Evolutionary conservation across 1,140 invertebrate species (phyloP).

Genomic region (Brachionus paranguensis): DNA sequence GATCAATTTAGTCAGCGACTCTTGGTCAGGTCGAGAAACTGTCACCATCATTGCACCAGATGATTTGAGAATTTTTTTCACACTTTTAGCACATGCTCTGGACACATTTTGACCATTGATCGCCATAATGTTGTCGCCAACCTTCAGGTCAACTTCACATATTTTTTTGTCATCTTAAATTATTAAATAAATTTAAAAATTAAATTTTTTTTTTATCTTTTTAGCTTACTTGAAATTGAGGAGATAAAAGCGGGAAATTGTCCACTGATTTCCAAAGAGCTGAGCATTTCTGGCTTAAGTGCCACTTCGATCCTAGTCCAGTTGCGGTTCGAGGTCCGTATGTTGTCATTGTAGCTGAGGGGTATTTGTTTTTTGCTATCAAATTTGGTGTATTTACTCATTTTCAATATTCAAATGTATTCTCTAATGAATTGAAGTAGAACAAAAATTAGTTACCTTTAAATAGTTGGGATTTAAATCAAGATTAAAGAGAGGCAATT

Average conservation of each 20-base stretch:
- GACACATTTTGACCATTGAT: slow-evolving; percentile 30
- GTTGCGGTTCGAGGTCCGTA: background rate
- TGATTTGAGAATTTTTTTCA: slow-evolving; percentile 18
- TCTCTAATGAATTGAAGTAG: background rate
- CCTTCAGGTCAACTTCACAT: background rate
- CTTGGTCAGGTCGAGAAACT: background rate
- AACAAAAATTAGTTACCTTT: slow-evolving; percentile 19
- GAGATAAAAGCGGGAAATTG: slow-evolving; percentile 7
- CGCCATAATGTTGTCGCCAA: slow-evolving; percentile 9
- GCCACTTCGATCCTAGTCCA: background rate
- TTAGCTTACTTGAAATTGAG: background rate
- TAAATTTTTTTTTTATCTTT: background rate
- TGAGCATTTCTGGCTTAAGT: background rate
- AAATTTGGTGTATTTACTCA: slow-evolving; percentile 15
- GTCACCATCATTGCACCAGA: background rate
- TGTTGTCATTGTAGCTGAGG: slow-evolving; percentile 4
- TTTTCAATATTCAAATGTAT: background rate
- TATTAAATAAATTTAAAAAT: background rate
- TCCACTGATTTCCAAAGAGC: background rate
- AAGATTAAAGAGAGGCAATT: background rate
- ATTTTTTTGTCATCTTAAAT: background rate
- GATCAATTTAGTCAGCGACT: background rate
- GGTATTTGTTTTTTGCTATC: slow-evolving; percentile 2
- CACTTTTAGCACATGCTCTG: slow-evolving; percentile 29
- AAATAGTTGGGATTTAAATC: background rate